Base-by-base conservation (phyloP, 2,888 invertebrate genomes). In the Acanthacorydalis orientalis region DNA sequence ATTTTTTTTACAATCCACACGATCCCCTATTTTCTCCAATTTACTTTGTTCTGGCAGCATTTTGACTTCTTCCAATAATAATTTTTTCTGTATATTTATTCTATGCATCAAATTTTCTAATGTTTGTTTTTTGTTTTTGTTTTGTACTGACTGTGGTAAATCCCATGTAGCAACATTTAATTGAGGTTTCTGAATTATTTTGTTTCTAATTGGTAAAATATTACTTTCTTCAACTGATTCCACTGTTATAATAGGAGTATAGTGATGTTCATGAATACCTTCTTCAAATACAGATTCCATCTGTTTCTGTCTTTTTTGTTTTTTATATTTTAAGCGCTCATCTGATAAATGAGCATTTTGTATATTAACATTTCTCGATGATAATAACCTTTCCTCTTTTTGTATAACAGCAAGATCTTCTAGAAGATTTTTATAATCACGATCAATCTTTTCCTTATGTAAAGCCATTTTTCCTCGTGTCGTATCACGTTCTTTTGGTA, bases 201-300 rank as follows among this genome's bases (percentile, higher is more conserved):
- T n/a, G 49, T 51, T 50, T 14, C 53, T 49, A 14, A 48, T 47
- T 49, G 47, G 46, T 48, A 52, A 55, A 7, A 53, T 53, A 43
- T 48, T 41, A 31, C 46, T 51, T 4, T 50, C 47, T 9, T 51
- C 47, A 10, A 50, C 48, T 7, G 10, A 9, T 12, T 48, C 44
- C 1, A 39, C 12, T 32, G 44, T 48, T 31, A 44, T 48, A 12
- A 44, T 3, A 9, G 43, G 47, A n/a, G 31, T 34, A 16, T 40
- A 15, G 35, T 31, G 33, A 31, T 32, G 39, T 33, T 34, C 33
- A 33, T 33, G 31, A 2, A 61, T 61, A 48, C 58, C 48, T 51
- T 67, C 65, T 51, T 73, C 70, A 51, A 73, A 64, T 1, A 66
- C 70, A 38, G 68, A 64, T 52, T 76, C 73, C 57, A 77, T 65